Evolutionary conservation across 2,113 vertebrate species (phyloP), one percentile per base, ranked within the genome.

Genomic region (Oreotrochilus melanogaster): DNA sequence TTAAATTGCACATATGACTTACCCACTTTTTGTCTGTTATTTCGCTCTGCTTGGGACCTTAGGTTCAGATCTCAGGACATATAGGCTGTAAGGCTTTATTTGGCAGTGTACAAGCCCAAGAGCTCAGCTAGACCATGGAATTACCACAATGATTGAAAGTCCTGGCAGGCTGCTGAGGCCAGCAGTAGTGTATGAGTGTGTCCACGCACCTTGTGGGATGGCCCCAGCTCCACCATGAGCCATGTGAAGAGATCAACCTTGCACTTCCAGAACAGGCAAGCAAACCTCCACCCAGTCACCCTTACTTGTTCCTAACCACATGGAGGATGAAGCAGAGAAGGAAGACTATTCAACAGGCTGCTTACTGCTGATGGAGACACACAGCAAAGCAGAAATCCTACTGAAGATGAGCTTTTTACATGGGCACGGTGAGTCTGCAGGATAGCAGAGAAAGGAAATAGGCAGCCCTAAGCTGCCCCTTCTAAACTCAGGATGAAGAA

Each of bases 401-500:
- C 8, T 71, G 45, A 66, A 76, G 50, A 25, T 58, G 22, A 76
- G 48, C 24, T 22, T 88, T 73, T 51, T 62, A 15, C 19, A 6
- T 5, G 18, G 43, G 3, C 39, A 66, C 5, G 64, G 35, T 18
- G 43, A 78, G 13, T 21, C 30, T 83, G 33, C 27, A 18, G 22
- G 35, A 23, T 9, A 83, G 47, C 19, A 60, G 37, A 74, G 70
- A 60, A 78, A 7, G 25, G 24, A 69, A 86, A 42, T 31, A 88
- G 14, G 28, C 37, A 92, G 19, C 25, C 51, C 39, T n/a, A 80
- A 90, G 39, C 12, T 71, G 10, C 6, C 6, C 9, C 27, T 66
- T 80, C 64, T 78, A 88, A 90, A 54, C 33, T 80, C 54, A 51
- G 33, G 9, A 37, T 90, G 42, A 75, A 89, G 53, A 28, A 78